Evolutionary conservation across 2,888 invertebrate species (phyloP), one percentile per base, ranked within the genome.

Genomic region (Abscondita cerata): DNA sequence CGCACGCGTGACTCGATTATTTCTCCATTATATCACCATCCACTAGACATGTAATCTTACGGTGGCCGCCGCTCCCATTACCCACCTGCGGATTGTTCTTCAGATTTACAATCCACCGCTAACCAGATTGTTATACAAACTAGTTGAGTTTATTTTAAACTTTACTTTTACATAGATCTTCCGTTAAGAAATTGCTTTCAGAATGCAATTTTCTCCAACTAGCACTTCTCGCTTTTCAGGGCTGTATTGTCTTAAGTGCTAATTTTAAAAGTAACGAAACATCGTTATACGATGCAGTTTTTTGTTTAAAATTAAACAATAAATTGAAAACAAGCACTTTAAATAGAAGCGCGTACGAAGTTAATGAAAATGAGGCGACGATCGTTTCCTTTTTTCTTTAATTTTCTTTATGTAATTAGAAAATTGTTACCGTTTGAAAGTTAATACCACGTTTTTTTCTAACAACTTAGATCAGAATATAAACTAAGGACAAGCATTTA

Each of bases 1-100:
- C 60, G 72, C 70, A 76, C 74, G 77, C 78, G 78, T 79, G 78
- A 78, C 78, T 78, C 77, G 76, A 78, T 79, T 79, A 78, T 73
- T 63, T 62, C 62, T 72, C 75, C 75, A 77, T 79, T 79, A 79
- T 78, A 78, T 79, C 77, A 78, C 78, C 73, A 78, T 78, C 75
- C 74, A 69, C 70, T 69, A 75, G 78, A 78, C 78, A 75, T 78
- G 77, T 77, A 79, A 79, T 79, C 77, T 78, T 76, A 77, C 73
- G 75, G 73, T 76, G 72, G 74, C 72, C 68, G 70, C 65, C 73
- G 73, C 70, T 66, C 63, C 71, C 70, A 69, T 69, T 74, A 74
- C 73, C 73, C 74, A 75, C 75, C 74, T 77, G 77, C 76, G 75
- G 76, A 76, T 74, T 70, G 71, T 64, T 59, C 25, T 25, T 25